A percentile compares a stretch with the other conserved stretches of the same genome.
These are phyloP conservation scores for Danio aesculapii DNA, from an alignment of 2,797 vertebrate species.

Conservation along the genomic window DNA sequence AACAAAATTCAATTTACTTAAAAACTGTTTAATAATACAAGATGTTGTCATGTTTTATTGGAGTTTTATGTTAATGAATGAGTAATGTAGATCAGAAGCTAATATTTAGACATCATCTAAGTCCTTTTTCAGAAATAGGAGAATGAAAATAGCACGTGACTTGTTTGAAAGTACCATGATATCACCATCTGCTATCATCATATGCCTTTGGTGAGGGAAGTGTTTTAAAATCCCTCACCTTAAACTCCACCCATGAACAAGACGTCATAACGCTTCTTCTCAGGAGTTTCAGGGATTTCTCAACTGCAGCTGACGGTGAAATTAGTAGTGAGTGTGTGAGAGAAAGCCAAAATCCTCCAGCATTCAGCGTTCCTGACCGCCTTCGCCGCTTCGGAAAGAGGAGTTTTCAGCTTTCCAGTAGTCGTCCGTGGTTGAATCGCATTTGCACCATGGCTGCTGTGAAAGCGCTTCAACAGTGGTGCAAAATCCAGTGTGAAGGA, in stretches of 20 bases:
- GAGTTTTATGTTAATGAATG: too few species aligned
- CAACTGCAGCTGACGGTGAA: background rate
- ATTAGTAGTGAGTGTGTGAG: background rate
- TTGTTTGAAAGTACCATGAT: background rate
- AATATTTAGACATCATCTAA: too few species aligned
- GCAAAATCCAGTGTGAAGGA: slow-evolving; percentile 87
- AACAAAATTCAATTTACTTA: too few species aligned
- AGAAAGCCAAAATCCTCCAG: background rate
- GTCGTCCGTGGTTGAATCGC: background rate
- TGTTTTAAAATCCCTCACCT: background rate
- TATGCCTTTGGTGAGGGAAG: background rate
- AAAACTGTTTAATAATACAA: too few species aligned
- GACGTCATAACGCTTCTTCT: background rate
- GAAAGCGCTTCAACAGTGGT: slow-evolving; percentile 95
- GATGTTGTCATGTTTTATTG: too few species aligned
- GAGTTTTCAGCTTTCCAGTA: background rate
- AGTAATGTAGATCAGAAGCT: too few species aligned
- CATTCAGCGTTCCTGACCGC: background rate
- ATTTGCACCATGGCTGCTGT: slow-evolving; percentile 84
- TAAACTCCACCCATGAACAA: slow-evolving; percentile 35
- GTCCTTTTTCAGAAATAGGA: too few species aligned
- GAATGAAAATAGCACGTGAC: background rate
- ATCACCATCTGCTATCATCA: background rate
- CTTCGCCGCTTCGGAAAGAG: background rate
- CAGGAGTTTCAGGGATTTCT: slow-evolving; percentile 26